Evolutionary conservation across 1,140 invertebrate species (phyloP).

Genomic region (Lepeophtheirus salmonis): DNA sequence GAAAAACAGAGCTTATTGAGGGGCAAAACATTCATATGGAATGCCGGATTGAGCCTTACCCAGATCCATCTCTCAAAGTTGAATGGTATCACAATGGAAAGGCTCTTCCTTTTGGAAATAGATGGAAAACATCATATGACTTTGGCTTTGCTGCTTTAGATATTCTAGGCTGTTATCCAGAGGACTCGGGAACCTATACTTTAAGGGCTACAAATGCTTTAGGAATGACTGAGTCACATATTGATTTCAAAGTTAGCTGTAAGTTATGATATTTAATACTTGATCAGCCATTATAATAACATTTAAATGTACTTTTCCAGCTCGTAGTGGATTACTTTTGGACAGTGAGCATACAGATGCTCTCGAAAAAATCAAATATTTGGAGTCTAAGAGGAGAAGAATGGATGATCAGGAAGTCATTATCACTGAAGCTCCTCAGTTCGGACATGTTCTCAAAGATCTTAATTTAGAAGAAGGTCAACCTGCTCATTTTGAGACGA

Average conservation of each 20-base stretch:
- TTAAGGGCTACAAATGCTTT: conserved; percentile 28
- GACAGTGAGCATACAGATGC: conserved; percentile 90
- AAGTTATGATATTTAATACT: too few relatives aligned
- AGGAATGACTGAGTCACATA: conserved; percentile 55
- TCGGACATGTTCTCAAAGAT: conserved; percentile 66
- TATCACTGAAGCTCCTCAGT: conserved; percentile 62
- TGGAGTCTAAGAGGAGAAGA: conserved; percentile 64
- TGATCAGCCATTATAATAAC: too few relatives aligned
- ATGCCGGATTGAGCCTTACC: conserved; percentile 25
- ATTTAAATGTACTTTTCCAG: conserved; percentile 37
- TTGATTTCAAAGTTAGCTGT: conserved; percentile 61
- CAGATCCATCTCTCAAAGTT: conserved; percentile 24
- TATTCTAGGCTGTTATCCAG: conserved; percentile 46
- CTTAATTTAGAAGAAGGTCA: conserved; percentile 63
- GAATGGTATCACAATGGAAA: conserved; percentile 32
- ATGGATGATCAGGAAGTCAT: conserved; percentile 47
- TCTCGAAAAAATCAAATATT: conserved; percentile 66
- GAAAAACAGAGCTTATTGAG: conserved; percentile 55
- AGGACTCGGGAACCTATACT: conserved; percentile 35
- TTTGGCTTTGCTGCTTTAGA: conserved; percentile 89
- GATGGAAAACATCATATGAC: conserved; percentile 58
- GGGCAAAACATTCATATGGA: conserved; percentile 59
- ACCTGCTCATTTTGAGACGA: conserved; percentile 81
- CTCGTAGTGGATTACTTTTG: conserved; percentile 62
- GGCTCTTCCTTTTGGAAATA: conserved; percentile 40